Evolutionary conservation across 2,888 invertebrate species (phyloP), one percentile per base, ranked within the genome.

Genomic region (Siphlonurus alternatus): DNA sequence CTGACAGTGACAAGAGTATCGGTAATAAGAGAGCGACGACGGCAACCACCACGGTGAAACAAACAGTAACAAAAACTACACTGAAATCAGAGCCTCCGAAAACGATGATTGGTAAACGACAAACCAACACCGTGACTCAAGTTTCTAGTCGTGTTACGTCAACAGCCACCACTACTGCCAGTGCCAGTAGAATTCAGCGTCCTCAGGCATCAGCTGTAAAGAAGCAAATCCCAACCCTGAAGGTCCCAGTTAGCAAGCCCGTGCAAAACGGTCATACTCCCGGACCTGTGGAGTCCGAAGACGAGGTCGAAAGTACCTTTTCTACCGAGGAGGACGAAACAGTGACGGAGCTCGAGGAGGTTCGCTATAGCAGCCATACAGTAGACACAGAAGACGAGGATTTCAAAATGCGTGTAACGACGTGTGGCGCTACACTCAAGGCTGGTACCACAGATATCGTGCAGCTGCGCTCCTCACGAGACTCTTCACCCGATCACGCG

Each of bases 401-500:
- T n/a, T 20, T n/a, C 56, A 56, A 22, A 7, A 20, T 20, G 7
- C n/a, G 56, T n/a, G 38, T 38, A 5, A 38, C 5, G 7, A 38
- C 38, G 38, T 38, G 38, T 15, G 38, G 38, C 5, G 19, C 19
- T 20, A 7, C 22, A 22, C 56, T 56, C 19, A 22, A n/a, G 7
- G 19, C 7, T 7, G 22, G 22, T 20, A n/a, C n/a, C n/a, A n/a
- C 56, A 5, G 19, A 56, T 7, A 56, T 56, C 20, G 19, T 20
- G 22, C 56, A 56, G n/a, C 22, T 56, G 56, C 38, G 38, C 5
- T 38, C 38, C 15, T 64, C 64, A 38, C 38, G 64, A 15, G 64
- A 64, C 59, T 64, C 64, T 2, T 60, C 64, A n/a, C 64, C 64
- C 2, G 64, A 64, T 2, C 59, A 59, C 1, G n/a, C n/a, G n/a